A percentile compares a stretch with the other conserved stretches of the same genome.
Conservation (phyloP, 2,888 invertebrate genomes). For the Trichogramma dendrolimi region DNA sequence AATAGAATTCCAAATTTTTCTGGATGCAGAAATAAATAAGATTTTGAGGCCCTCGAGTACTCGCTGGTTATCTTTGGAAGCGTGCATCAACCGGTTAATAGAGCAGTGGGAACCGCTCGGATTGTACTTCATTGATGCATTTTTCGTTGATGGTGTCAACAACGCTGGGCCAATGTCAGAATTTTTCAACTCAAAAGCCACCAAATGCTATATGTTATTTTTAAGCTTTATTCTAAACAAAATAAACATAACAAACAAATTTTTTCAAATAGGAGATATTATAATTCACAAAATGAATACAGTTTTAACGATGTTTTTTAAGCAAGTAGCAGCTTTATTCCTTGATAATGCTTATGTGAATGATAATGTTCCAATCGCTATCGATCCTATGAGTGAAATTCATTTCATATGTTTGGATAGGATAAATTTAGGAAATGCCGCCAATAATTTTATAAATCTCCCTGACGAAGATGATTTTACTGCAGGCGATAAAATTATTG, state of each 20-base stretch:
- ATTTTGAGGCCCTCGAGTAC: slow-evolving; percentile 22
- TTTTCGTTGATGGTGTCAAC: not conserved
- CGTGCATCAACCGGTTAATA: slow-evolving; percentile 14
- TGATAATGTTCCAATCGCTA: not conserved
- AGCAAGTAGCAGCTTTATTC: not conserved
- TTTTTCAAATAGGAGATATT: slow-evolving; percentile 2
- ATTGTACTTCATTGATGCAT: slow-evolving; percentile 11
- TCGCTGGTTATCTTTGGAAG: slow-evolving; percentile 23
- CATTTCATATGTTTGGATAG: not conserved
- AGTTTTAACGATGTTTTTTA: not conserved
- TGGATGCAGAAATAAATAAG: slow-evolving; percentile 18
- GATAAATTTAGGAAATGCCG: slow-evolving; percentile 1
- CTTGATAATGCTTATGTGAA: no score
- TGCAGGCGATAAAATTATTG: not conserved
- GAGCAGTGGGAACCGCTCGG: slow-evolving; percentile 24
- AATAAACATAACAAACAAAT: slow-evolving; percentile 3
- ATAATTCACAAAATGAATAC: slow-evolving; percentile 7
- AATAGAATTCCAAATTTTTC: slow-evolving; percentile 14
- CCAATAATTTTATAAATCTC: not conserved
- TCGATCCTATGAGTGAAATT: not conserved
- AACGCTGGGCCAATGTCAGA: not conserved
- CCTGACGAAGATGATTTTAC: not conserved
- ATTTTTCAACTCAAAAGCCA: slow-evolving; percentile 5
- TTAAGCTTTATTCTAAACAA: slow-evolving; percentile 1
- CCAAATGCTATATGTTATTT: slow-evolving; percentile 7